Evolutionary conservation across 2,888 invertebrate genomes (phyloP), one percentile per base, ranked within the genome.

Genomic region (Hyles lineata): DNA sequence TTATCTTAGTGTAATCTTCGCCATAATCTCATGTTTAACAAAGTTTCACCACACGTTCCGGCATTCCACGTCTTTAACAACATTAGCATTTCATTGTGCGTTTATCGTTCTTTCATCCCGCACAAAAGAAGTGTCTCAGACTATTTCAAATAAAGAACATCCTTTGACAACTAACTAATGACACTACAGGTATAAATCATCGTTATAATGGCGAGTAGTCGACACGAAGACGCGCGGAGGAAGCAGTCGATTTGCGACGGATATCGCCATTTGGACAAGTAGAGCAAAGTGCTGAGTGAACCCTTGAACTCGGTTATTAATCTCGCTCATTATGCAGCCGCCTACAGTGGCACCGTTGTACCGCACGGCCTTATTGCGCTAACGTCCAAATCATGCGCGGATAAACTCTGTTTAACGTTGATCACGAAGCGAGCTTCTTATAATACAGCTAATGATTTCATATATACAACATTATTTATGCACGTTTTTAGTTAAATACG

Each of bases 141-240:
- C 82, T 84, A 84, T 80, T 86, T 89, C 90, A 87, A 92, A 92
- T 92, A 91, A 91, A 89, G 89, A 80, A 86, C 87, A 91, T 92
- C 92, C 91, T 91, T 83, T 82, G 75, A 78, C 50, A 35, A 71
- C 61, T n/a, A 60, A 91, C 89, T 92, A 93, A 94, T 92, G 93
- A 88, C 89, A 84, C 86, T 86, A 85, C 93, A 93, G 93, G 93
- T 93, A 94, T 94, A 93, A 93, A 93, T 94, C 93, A 93, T 93
- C 87, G 85, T 87, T 80, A 89, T 91, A 92, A 92, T 90, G 87
- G 90, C 87, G 83, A 87, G 76, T 71, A 73, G 80, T 82, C 81
- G 80, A 81, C 84, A 84, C 82, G 85, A 90, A 91, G 91, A 91
- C 86, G 87, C 82, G 79, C 87, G 88, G 81, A 93, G 94, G 94